Evolutionary conservation across 2,888 invertebrate species (phyloP), one percentile per base, ranked within the genome.

Genomic region (Therioaphis trifolii): DNA sequence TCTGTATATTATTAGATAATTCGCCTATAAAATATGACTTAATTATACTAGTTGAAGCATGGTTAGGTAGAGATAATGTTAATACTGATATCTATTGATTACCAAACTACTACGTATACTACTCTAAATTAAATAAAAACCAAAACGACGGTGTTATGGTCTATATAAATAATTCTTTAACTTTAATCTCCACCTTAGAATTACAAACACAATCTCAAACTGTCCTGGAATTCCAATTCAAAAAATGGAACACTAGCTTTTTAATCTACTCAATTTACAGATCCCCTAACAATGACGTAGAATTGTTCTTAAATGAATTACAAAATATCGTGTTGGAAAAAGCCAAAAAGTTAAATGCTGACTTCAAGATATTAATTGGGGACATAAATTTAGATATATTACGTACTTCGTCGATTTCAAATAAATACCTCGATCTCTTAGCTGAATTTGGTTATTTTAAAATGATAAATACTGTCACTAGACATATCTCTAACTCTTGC

Each of bases 361-460:
- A 69, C 43, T 43, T 11, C 18, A 68, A 68, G 2, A 68, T 68
- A 21, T 43, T 68, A 21, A 40, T 68, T 40, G 40, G 40, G 0
- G 68, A 68, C 3, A 68, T 68, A 68, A 40, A 68, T 11, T 12
- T 68, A 12, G 68, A 68, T 68, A 43, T 21, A 68, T 11, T 40
- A 40, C 68, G 40, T 43, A 68, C 68, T 21, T 68, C 40, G 3
- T 11, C 12, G 4, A n/a, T 12, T 21, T 11, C 68, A 21, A 68
- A 68, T 68, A 40, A 68, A 40, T 66, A 66, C n/a, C 35, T 66
- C 15, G n/a, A 66, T 66, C n/a, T 66, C 18, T 11, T 35, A 12
- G n/a, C 66, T 18, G 66, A 66, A 66, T 66, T 66, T 66, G n/a
- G 66, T n/a, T 66, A 66, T 3, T 35, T 35, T 66, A 66, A 35